These are phyloP conservation scores for Nyctalus aviator DNA, from an alignment of 2,797 vertebrate species.

Conservation along the genomic window DNA sequence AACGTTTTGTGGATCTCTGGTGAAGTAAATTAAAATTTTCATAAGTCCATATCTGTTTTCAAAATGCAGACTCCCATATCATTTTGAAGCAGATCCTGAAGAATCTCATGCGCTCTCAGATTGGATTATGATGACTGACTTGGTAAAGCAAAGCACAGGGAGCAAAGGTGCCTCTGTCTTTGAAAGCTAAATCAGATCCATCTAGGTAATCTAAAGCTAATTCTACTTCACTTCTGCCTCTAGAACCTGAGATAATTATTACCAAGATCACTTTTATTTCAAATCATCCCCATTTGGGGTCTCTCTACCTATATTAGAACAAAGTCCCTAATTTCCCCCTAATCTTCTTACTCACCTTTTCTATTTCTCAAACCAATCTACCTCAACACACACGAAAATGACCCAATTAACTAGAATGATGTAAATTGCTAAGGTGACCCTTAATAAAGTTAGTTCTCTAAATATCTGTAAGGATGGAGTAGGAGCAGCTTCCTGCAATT, in stretches of 20 bases:
- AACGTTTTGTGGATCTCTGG: conserved; percentile 17
- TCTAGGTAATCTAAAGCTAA: conserved; percentile 21
- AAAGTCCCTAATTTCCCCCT: not conserved
- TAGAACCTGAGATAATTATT: not conserved
- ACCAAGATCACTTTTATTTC: not conserved
- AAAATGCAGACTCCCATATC: not conserved
- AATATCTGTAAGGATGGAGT: conserved; percentile 9
- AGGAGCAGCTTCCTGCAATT: not conserved
- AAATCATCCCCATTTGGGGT: not conserved
- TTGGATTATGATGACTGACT: not conserved
- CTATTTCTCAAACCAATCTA: not conserved
- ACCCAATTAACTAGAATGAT: not conserved
- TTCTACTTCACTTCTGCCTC: not conserved
- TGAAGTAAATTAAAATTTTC: not conserved
- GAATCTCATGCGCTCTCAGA: not conserved
- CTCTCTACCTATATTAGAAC: not conserved
- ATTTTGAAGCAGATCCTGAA: not conserved
- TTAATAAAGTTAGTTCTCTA: conserved; percentile 2
- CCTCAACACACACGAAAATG: not conserved
- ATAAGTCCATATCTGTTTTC: conserved; percentile 16
- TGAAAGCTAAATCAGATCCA: not conserved
- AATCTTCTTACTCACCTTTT: not conserved
- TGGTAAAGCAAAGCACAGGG: not conserved
- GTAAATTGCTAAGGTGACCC: not conserved
- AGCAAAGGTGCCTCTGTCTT: not conserved